Evolutionary conservation across 2,113 vertebrate genomes (phyloP).

Genomic region (Carassius gibelio): DNA sequence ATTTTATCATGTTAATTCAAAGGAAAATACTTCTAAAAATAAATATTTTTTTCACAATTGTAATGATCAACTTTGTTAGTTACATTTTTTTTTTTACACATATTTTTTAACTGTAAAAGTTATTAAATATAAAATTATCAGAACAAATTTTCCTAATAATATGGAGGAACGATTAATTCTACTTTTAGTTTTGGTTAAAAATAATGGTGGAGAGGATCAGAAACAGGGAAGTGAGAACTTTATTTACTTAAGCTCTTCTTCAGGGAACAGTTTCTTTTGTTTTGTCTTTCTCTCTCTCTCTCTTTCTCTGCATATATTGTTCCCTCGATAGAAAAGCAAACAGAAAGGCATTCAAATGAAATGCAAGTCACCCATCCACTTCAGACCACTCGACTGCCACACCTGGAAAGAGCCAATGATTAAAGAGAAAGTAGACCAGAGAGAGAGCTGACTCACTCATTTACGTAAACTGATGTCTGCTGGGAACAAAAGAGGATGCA

Average conservation of each 20-base stretch:
- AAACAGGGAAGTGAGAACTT: neutral
- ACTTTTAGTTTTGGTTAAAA: neutral
- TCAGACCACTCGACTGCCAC: conserved; percentile 39
- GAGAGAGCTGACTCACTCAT: conserved; percentile 52
- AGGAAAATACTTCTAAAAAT: no score
- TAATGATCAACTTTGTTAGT: no score
- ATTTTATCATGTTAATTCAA: no score
- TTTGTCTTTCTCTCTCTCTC: neutral
- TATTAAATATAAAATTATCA: no score
- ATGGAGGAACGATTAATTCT: neutral
- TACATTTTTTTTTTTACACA: no score
- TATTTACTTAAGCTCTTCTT: neutral
- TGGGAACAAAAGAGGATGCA: conserved; percentile 54
- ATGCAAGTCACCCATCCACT: conserved; percentile 42
- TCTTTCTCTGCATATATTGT: conserved; percentile 19
- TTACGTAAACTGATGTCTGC: conserved; percentile 54
- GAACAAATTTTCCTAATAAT: no score
- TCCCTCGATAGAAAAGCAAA: conserved; percentile 51
- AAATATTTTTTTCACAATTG: no score
- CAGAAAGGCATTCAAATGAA: conserved; percentile 58
- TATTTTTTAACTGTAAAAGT: no score
- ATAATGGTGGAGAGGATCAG: neutral
- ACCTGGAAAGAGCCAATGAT: conserved; percentile 51
- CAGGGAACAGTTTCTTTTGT: conserved; percentile 11
- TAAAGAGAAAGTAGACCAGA: conserved; percentile 26